These are phyloP conservation scores for Drosophila melanosoma DNA, from an alignment of 2,888 invertebrate species.

Conservation along the genomic window DNA sequence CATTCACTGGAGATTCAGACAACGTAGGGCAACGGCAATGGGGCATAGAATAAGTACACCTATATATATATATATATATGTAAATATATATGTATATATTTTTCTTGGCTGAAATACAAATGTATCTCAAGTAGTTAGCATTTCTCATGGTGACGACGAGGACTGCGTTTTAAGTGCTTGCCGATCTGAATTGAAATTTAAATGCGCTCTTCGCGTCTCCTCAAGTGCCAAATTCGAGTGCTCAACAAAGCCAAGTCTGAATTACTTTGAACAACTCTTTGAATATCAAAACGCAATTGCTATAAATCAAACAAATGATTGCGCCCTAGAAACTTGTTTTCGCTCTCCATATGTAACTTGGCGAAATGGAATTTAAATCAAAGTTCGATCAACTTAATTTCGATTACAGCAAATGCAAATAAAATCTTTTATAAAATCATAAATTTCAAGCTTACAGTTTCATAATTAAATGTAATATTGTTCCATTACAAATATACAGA, in stretches of 20 bases:
- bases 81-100: neutral
- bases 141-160: constrained; percentile 66
- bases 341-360: constrained; percentile 21
- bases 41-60: constrained; percentile 51
- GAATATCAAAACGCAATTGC: constrained; percentile 61
- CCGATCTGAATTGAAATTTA: constrained; percentile 67
- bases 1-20: constrained; percentile 55
- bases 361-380: constrained; percentile 14
- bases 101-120: constrained; percentile 48
- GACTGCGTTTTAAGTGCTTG: constrained; percentile 60
- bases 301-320: constrained; percentile 67
- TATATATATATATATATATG: constrained; percentile 8
- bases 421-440: constrained; percentile 1
- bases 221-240: constrained; percentile 70
- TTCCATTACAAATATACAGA: constrained; percentile 35
- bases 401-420: constrained; percentile 20
- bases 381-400: constrained; percentile 21
- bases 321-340: constrained; percentile 9
- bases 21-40: constrained; percentile 18
- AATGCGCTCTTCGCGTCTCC: constrained; percentile 68
- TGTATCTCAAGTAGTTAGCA: constrained; percentile 75
- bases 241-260: constrained; percentile 39
- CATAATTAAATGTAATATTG: constrained; percentile 53
- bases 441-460: constrained; percentile 30
- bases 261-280: constrained; percentile 38